Evolutionary conservation across 2,888 invertebrate species (phyloP), one percentile per base, ranked within the genome.

Genomic region (Augochlorella aurata): DNA sequence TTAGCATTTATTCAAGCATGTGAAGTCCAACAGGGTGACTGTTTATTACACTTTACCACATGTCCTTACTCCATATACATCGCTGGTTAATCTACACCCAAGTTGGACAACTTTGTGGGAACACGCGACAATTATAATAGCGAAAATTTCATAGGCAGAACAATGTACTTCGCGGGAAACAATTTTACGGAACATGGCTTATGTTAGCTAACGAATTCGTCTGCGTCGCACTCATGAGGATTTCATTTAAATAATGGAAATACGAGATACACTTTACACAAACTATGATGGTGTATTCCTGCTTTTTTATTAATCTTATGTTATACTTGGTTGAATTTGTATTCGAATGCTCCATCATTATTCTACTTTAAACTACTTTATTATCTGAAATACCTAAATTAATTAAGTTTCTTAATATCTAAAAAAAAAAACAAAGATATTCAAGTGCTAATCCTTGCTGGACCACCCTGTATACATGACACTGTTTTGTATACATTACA

Each of bases 141-240:
- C 38, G 61, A 63, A 63, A 29, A 63, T 63, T 63, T 29, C 61
- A 63, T 29, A 63, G 38, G 29, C 29, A 63, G 29, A 29, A 63
- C 61, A 63, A 63, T 63, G 61, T 63, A 63, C 61, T 63, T 38
- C 29, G 61, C 29, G 61, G 61, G 29, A 63, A 63, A 63, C 29
- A 63, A 63, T 63, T 63, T 29, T 38, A 29, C 38, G 18, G 61
- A 18, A 16, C 16, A 16, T 63, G 38, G 61, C 18, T 16, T 38
- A 18, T 18, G 16, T 63, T 29, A 63, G 29, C 38, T 18, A 38
- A 63, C 61, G 29, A 63, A 63, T 38, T 63, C 16, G 61, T 29
- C 24, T 29, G 29, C 29, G 3, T 29, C 61, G 29, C 24, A 29
- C 16, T 29, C 18, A 29, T 10, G 16, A 29, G 24, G 18, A 29